Evolutionary conservation across 2,113 vertebrate species (phyloP).

Genomic region (Notarius lentiginosus): DNA sequence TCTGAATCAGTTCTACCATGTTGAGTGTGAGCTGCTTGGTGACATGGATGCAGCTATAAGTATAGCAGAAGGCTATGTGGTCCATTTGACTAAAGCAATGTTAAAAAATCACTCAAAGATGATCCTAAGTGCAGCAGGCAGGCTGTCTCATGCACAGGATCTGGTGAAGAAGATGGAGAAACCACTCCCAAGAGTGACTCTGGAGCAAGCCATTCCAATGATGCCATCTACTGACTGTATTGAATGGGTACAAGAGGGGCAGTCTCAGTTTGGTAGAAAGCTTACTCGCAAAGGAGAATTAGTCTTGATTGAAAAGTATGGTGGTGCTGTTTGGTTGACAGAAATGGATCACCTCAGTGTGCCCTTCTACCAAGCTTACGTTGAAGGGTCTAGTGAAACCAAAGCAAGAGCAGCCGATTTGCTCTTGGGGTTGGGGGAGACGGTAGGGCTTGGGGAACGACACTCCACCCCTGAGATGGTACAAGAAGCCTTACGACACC

Average conservation of each 20-base stretch:
- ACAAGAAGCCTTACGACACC: slow-evolving; percentile 70
- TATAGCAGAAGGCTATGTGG: slow-evolving; percentile 71
- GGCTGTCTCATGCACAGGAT: slow-evolving; percentile 63
- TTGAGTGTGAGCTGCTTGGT: slow-evolving; percentile 76
- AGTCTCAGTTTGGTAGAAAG: slow-evolving; percentile 74
- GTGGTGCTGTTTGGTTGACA: slow-evolving; percentile 74
- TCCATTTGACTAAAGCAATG: slow-evolving; percentile 69
- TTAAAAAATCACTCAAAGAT: slow-evolving; percentile 69
- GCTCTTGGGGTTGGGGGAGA: slow-evolving; percentile 75
- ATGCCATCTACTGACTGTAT: slow-evolving; percentile 73
- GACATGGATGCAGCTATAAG: slow-evolving; percentile 73
- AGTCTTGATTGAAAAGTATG: slow-evolving; percentile 71
- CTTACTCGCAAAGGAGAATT: slow-evolving; percentile 75
- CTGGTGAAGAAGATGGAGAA: slow-evolving; percentile 65
- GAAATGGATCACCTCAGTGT: slow-evolving; percentile 79
- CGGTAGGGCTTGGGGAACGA: slow-evolving; percentile 76
- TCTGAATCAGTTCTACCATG: slow-evolving; percentile 79
- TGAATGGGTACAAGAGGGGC: slow-evolving; percentile 74
- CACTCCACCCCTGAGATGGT: slow-evolving; percentile 71
- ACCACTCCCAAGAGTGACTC: slow-evolving; percentile 68
- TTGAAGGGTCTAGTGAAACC: slow-evolving; percentile 61
- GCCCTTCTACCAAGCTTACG: slow-evolving; percentile 78
- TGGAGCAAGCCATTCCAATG: slow-evolving; percentile 72
- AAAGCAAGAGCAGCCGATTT: slow-evolving; percentile 79
- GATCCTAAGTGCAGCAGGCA: slow-evolving; percentile 69